Base-by-base conservation (phyloP, 2,797 vertebrate genomes). In the Bufotes viridis region DNA sequence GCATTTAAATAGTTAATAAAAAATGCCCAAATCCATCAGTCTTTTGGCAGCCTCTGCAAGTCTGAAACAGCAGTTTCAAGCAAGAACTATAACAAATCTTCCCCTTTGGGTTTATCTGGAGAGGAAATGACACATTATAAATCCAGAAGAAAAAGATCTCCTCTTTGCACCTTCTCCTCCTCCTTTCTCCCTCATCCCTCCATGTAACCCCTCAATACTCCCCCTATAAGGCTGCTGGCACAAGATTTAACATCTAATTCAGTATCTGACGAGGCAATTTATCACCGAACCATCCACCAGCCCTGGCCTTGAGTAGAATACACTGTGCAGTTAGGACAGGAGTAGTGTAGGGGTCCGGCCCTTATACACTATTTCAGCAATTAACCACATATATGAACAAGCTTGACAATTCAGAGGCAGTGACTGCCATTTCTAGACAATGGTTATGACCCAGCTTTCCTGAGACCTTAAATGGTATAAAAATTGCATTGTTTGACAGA, bases 241-340 rank as follows among this genome's bases (percentile, higher is more conserved):
- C 86, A 89, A 89, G 88, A 89, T 89, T 89, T 87, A 89, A 89
- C 88, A 89, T 89, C 88, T 89, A 89, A 89, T 87, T 89, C 81
- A 89, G 65, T 55, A 84, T 72, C 85, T 84, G 88, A 87, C 75
- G 72, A 89, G 85, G 75, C 57, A 80, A 49, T 87, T 89, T 84
- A 89, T 89, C 88, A 89, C 81, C 0, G 26, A 87, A 75, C 81
- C 65, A 51, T 84, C 85, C 63, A 55, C 74, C 26, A 80, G 49
- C 69, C 17, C 24, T 67, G 85, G 85, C 88, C 88, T 89, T 89
- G 85, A 82, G 57, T 80, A 61, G 81, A 87, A 89, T 87, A 87
- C 79, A 87, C 85, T 81, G 81, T 87, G 20, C 75, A 61, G 53
- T 53, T 29, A 20, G 70, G 51, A 61, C n/a, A 20, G 29, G 58